A percentile compares a stretch with the other conserved stretches of the same genome.
Evolutionary conservation across 1,140 invertebrate genomes (phyloP).

Genomic region (Neodiprion virginianus): DNA sequence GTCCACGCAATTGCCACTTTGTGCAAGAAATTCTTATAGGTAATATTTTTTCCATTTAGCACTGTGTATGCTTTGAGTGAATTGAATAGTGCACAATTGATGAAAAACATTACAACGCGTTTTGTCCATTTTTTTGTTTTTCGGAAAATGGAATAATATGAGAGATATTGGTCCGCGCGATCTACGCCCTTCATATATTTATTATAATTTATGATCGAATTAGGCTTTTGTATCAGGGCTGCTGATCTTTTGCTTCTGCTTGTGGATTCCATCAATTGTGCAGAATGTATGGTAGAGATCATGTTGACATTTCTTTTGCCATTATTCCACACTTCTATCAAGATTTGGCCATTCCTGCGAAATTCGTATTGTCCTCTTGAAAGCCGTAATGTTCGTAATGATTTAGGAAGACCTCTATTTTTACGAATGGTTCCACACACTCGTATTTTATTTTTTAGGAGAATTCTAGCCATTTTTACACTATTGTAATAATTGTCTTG

Average conservation of each 20-base stretch:
- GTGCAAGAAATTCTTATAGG: slow-evolving; percentile 33
- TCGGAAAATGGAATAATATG: slow-evolving; percentile 28
- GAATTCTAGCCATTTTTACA: slow-evolving; percentile 15
- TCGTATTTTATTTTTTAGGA: slow-evolving; percentile 19
- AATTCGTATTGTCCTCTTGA: slow-evolving; percentile 18
- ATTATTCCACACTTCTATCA: slow-evolving; percentile 28
- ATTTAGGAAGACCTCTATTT: slow-evolving; percentile 26
- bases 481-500: slow-evolving; percentile 33
- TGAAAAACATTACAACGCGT: slow-evolving; percentile 22
- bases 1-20: slow-evolving; percentile 30
- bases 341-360: slow-evolving; percentile 21
- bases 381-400: neutral
- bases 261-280: slow-evolving; percentile 21
- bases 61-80: slow-evolving; percentile 22
- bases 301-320: slow-evolving; percentile 23
- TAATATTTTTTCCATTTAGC: slow-evolving; percentile 23
- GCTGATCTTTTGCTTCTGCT: slow-evolving; percentile 17
- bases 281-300: slow-evolving; percentile 24
- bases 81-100: slow-evolving; percentile 31
- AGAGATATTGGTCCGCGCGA: slow-evolving; percentile 31
- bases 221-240: slow-evolving; percentile 19
- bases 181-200: slow-evolving; percentile 33
- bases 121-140: slow-evolving; percentile 28
- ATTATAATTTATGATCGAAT: slow-evolving; percentile 26
- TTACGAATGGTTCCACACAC: slow-evolving; percentile 26